Percentiles rank a stretch among this genome's conserved stretches.
These are phyloP conservation scores for Drosophila colorata DNA, from an alignment of 2,888 invertebrate genomes.

Conservation along the genomic window DNA sequence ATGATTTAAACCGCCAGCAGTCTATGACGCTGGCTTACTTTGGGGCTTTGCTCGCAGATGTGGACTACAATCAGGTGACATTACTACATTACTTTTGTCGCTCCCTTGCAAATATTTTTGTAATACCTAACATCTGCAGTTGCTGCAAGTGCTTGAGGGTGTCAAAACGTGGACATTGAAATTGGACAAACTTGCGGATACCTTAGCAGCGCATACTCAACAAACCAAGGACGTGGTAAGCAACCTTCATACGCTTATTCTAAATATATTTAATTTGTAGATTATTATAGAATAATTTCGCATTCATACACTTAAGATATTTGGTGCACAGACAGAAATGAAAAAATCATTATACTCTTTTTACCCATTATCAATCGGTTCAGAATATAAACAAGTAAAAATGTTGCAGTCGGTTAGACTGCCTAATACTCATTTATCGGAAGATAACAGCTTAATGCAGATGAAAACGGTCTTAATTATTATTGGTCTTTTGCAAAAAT, in stretches of 20 bases:
- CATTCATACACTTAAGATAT: too few relatives aligned
- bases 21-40: conserved; percentile 93
- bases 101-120: too few relatives aligned
- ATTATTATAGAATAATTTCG: too few relatives aligned
- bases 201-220: conserved; percentile 83
- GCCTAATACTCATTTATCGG: too few relatives aligned
- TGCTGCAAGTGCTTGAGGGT: conserved; percentile 79
- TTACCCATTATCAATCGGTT: too few relatives aligned
- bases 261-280: not conserved
- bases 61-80: conserved; percentile 90
- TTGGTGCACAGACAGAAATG: too few relatives aligned
- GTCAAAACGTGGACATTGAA: conserved; percentile 85
- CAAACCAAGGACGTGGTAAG: conserved; percentile 84
- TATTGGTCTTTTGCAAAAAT: too few relatives aligned
- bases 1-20: conserved; percentile 87
- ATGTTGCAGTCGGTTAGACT: too few relatives aligned
- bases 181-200: conserved; percentile 85
- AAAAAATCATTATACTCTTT: too few relatives aligned
- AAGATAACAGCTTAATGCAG: too few relatives aligned
- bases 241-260: not conserved
- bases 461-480: too few relatives aligned
- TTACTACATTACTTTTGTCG: not conserved
- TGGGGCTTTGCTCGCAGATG: conserved; percentile 91
- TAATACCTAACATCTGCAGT: conserved; percentile 41
- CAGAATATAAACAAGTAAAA: too few relatives aligned